phyloP scores from a whole-genome alignment of 2,113 vertebrate genomes.

The Odocoileus hemionus region DNA sequence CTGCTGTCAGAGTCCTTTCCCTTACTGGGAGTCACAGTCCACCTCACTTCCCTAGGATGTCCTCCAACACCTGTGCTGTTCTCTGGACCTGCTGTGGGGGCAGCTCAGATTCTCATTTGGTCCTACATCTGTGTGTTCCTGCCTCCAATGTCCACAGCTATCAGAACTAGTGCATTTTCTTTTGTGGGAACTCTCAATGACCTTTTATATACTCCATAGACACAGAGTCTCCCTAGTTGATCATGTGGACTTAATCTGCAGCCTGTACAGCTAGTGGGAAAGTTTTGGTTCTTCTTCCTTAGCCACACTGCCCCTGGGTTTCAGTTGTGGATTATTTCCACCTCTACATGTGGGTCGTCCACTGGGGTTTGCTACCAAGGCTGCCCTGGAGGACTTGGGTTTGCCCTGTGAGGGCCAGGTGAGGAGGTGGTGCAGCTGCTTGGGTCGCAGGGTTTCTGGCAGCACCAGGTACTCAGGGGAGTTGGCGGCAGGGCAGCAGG shows the following conservation, averaged over 20 bases:
- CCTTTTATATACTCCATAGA: neutral
- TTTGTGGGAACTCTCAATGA: neutral
- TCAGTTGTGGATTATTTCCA: neutral
- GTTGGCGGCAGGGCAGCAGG: neutral
- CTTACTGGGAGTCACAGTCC: neutral
- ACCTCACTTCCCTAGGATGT: neutral
- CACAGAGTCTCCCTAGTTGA: neutral
- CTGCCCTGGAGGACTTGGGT: neutral
- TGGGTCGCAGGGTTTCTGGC: neutral
- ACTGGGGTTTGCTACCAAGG: neutral
- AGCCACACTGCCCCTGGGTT: neutral
- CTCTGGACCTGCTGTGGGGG: neutral
- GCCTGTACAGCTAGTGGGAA: neutral
- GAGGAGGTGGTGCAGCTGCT: neutral
- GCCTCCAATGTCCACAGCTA: neutral
- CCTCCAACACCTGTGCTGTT: neutral
- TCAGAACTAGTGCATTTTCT: neutral
- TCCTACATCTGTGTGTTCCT: neutral
- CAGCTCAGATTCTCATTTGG: neutral
- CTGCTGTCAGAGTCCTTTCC: neutral
- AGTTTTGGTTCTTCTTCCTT: neutral
- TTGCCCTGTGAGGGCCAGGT: neutral
- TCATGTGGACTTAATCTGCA: neutral
- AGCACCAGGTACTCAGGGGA: neutral
- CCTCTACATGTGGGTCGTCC: neutral